Conservation (phyloP, 2,797 vertebrate genomes). For the Falco concolor region DNA sequence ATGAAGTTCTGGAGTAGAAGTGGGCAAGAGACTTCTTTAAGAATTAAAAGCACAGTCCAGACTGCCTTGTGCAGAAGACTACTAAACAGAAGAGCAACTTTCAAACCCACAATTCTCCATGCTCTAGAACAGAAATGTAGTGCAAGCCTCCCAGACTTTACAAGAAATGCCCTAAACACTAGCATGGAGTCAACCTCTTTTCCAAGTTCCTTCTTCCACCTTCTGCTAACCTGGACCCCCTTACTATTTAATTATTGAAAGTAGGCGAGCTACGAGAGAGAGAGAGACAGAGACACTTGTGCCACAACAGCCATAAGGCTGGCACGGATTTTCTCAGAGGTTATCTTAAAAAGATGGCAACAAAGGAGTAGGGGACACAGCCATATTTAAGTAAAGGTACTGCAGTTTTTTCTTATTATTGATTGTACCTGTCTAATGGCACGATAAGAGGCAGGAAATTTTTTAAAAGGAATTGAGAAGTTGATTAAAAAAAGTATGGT, state of each 20-base stretch:
- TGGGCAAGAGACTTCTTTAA: background rate
- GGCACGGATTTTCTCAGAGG: background rate
- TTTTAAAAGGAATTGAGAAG: background rate
- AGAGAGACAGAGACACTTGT: background rate
- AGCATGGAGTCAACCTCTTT: background rate
- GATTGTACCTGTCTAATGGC: background rate
- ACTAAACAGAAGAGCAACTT: background rate
- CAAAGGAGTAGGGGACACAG: accelerated
- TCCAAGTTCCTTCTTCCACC: background rate
- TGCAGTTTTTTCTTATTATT: background rate
- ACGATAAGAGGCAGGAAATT: background rate
- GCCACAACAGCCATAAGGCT: background rate
- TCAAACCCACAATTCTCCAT: background rate
- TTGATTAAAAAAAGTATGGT: background rate
- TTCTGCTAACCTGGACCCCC: background rate
- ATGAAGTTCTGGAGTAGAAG: background rate
- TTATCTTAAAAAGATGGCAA: background rate
- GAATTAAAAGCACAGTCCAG: background rate
- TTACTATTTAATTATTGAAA: background rate
- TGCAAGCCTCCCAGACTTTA: background rate
- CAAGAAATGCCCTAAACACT: background rate
- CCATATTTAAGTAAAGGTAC: background rate
- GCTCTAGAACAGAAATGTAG: background rate
- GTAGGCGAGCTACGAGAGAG: background rate
- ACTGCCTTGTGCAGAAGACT: background rate